Conservation (phyloP, 2,797 vertebrate genomes). For the Lepidocolaptes lacrymiger region DNA sequence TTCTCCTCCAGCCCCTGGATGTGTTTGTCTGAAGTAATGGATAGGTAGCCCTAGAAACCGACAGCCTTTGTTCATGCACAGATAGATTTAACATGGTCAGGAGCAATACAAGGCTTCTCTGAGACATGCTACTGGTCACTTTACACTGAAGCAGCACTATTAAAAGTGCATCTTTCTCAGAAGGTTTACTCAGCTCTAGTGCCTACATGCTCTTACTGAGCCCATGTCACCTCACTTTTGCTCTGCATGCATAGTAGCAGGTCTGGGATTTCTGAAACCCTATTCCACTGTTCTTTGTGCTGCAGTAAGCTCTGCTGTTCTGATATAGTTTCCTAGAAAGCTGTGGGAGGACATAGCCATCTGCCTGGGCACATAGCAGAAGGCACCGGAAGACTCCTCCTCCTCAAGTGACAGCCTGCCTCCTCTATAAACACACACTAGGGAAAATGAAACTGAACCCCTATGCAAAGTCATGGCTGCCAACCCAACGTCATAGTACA, state of each 20-base stretch:
- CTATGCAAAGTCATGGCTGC: background rate
- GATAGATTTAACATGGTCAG: background rate
- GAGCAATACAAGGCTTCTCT: background rate
- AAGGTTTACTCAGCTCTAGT: background rate
- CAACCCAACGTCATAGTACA: fast-evolving
- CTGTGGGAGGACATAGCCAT: background rate
- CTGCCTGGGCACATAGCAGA: background rate
- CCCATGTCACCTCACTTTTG: background rate
- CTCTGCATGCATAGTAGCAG: fast-evolving
- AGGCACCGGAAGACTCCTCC: background rate
- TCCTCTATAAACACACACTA: background rate
- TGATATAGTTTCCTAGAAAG: background rate
- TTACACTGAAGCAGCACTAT: background rate
- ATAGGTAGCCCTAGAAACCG: conserved; percentile 20
- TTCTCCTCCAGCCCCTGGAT: background rate
- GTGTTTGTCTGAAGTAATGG: background rate
- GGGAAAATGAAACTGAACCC: background rate
- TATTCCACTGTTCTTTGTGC: background rate
- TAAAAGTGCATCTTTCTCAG: background rate
- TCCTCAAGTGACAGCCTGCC: background rate
- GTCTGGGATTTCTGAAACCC: background rate
- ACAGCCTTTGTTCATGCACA: background rate
- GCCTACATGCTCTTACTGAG: fast-evolving
- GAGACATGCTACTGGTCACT: background rate
- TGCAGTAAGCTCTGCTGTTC: background rate